These are phyloP conservation scores for Arion vulgaris DNA, from an alignment of 1,140 invertebrate species.

Conservation along the genomic window DNA sequence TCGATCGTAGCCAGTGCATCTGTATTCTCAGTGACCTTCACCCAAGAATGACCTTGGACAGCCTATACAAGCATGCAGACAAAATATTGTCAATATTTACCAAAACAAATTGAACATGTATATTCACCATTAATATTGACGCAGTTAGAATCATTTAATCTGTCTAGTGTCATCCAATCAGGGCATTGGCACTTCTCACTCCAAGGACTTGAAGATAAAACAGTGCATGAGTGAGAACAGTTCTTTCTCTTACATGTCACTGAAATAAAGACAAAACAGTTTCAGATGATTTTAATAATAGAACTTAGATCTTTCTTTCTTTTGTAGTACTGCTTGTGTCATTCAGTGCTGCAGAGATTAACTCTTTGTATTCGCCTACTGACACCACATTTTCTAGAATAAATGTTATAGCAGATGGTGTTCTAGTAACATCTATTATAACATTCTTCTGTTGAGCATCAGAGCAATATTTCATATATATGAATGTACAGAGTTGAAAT, in stretches of 20 bases:
- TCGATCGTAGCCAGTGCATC: no score
- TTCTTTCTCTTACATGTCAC: background rate
- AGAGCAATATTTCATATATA: no score
- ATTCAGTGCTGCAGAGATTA: background rate
- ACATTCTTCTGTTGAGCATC: no score
- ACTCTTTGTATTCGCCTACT: no score
- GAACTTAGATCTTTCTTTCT: background rate
- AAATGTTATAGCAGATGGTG: no score
- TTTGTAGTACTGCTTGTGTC: background rate
- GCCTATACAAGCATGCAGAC: no score
- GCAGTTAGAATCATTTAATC: background rate
- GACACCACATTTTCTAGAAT: no score
- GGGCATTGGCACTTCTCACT: background rate
- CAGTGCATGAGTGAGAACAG: background rate
- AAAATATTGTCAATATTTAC: no score
- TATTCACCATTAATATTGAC: background rate
- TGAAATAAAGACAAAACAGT: background rate
- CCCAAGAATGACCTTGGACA: no score
- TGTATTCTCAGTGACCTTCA: no score
- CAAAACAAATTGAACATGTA: background rate
- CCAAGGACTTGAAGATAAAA: background rate
- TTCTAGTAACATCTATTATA: no score
- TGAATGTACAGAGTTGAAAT: no score
- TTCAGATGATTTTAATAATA: background rate
- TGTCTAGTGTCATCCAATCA: background rate